These are phyloP conservation scores for Clarias macrocephalus DNA, from an alignment of 2,113 vertebrate genomes.

Conservation along the genomic window DNA sequence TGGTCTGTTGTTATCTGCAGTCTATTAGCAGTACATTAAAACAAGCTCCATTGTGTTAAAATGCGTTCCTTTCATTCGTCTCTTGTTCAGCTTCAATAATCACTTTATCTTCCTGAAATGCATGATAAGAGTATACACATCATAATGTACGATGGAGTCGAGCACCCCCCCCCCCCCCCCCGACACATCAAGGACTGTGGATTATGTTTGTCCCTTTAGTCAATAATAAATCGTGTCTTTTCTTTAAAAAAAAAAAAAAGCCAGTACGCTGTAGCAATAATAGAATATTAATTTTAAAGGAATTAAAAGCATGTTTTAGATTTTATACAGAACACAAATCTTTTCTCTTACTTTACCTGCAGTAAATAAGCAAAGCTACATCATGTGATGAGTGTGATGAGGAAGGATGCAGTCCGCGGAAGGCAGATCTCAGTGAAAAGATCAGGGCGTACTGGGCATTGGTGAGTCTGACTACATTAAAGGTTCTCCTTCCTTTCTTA, in stretches of 20 bases:
- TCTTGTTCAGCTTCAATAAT: neutral
- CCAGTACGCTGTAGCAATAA: neutral
- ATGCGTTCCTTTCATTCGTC: neutral
- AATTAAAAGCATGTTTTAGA: neutral
- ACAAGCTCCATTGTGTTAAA: neutral
- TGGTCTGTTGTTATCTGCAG: neutral
- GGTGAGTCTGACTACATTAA: constrained; percentile 15
- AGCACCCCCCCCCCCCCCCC: neutral
- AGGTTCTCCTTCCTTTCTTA: constrained; percentile 23
- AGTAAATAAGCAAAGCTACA: neutral
- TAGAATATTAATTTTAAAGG: neutral
- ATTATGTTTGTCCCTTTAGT: neutral
- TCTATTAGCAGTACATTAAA: neutral
- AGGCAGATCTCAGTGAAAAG: neutral
- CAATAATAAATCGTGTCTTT: neutral
- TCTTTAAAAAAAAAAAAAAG: too few species aligned
- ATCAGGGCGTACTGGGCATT: constrained; percentile 16
- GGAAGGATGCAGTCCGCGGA: neutral
- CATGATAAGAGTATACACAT: too few species aligned
- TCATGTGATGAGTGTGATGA: neutral
- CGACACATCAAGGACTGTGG: neutral
- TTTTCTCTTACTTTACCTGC: neutral
- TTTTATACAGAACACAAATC: neutral
- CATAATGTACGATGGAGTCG: too few species aligned
- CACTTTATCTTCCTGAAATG: too few species aligned